A percentile compares a stretch with the other conserved stretches of the same genome.
These are phyloP conservation scores for Lepus timidus DNA, from an alignment of 2,113 vertebrate species.

Conservation along the genomic window DNA sequence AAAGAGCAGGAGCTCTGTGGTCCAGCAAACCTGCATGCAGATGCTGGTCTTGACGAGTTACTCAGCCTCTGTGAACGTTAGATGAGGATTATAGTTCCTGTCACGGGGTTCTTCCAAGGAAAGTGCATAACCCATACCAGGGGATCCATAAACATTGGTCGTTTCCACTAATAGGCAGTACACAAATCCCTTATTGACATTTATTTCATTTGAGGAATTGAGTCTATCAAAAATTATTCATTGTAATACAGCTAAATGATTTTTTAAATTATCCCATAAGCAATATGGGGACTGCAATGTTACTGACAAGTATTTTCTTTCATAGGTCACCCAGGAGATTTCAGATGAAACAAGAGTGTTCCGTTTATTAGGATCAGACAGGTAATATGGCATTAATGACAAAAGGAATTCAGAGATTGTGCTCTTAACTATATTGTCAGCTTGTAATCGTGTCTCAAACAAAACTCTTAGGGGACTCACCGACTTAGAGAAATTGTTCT, in stretches of 20 bases:
- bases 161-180: constrained; percentile 3
- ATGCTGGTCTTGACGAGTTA: background rate
- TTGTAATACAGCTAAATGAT: constrained; percentile 20
- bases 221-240: constrained; percentile 44
- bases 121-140: background rate
- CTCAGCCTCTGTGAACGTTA: background rate
- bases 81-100: constrained; percentile 24
- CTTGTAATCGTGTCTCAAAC: background rate
- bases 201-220: constrained; percentile 47
- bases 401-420: background rate
- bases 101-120: background rate
- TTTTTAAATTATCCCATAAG: constrained; percentile 61
- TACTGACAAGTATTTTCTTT: constrained; percentile 67
- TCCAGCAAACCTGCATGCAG: background rate
- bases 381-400: constrained; percentile 87
- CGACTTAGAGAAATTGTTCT: background rate
- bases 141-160: background rate
- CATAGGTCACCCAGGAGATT: constrained; percentile 98
- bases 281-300: background rate
- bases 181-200: background rate
- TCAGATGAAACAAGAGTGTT: constrained; percentile 97
- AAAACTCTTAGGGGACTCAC: constrained; percentile 7
- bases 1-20: background rate
- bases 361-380: constrained; percentile 97
- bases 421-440: constrained; percentile 51